Evolutionary conservation across 2,888 invertebrate genomes (phyloP).

Genomic region (Lithophane ornitopus): DNA sequence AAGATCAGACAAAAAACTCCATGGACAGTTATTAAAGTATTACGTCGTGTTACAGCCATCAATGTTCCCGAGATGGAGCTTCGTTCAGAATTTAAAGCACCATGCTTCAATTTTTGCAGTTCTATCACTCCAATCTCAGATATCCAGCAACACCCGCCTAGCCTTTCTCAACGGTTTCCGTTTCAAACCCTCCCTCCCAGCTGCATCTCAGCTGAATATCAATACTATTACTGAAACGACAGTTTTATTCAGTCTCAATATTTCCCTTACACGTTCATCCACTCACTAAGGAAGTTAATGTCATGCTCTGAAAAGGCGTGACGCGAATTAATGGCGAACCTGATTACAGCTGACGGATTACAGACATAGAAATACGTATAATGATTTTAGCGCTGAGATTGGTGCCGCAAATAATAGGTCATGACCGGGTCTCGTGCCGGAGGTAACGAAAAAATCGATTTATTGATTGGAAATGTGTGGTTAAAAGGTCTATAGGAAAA

Average conservation of each 20-base stretch:
- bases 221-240: not conserved
- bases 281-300: slow-evolving; percentile 8
- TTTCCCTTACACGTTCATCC: slow-evolving; percentile 8
- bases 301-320: slow-evolving; percentile 25
- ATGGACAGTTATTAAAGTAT: not conserved
- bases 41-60: too few species aligned
- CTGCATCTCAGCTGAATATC: not conserved
- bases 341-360: slow-evolving; percentile 19
- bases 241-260: slow-evolving; percentile 2
- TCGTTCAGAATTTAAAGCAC: not conserved
- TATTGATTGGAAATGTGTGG: not conserved
- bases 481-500: not conserved
- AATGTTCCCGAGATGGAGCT: too few species aligned
- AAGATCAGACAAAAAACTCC: not conserved
- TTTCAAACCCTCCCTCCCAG: not conserved
- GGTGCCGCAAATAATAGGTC: not conserved
- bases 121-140: not conserved
- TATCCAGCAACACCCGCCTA: not conserved
- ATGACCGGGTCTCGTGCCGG: not conserved
- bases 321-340: slow-evolving; percentile 26
- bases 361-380: not conserved
- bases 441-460: not conserved
- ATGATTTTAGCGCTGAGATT: slow-evolving; percentile 11
- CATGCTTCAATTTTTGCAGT: not conserved
- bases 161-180: not conserved